Evolutionary conservation across 2,113 vertebrate genomes (phyloP), one percentile per base, ranked within the genome.

Genomic region (Saccopteryx leptura): DNA sequence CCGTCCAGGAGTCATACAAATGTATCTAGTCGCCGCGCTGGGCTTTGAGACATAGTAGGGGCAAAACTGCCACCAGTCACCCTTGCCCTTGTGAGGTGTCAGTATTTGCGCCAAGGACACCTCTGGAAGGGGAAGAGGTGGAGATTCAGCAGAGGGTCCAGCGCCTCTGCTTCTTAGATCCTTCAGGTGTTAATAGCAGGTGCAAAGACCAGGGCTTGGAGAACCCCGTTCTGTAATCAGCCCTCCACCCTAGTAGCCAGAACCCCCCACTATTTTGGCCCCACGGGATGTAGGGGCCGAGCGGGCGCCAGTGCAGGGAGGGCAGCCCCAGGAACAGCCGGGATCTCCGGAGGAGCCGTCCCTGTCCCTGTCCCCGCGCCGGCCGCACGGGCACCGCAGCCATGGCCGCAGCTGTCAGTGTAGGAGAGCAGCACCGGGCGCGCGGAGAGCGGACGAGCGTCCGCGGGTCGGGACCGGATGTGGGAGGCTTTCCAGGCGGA

Each of bases 111-210:
- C 19, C 65, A n/a, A 83, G 60, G 23, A 56, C 61, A 85, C 28
- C 66, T 78, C 18, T n/a, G 19, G 39, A 13, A 39, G 14, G 69
- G n/a, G n/a, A 11, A 58, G 26, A 21, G 19, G 33, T 39, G 48
- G 24, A 21, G 26, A 50, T 56, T 39, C 78, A 6, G 83, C 46
- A 58, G 33, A 66, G 50, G 23, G 14, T 52, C 10, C 21, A 56
- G 66, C 2, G 7, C 52, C 3, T 15, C 4, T 10, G 52, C 24
- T 84, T 31, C 7, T 31, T 50, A 31, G 46, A 81, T 86, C 96
- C 96, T 80, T 88, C 90, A 92, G 93, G 14, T 46, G 96, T 97
- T 92, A 95, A 91, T 15, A 97, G 89, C 98, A 98, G 98, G 98
- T 98, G 98, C 97, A 98, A 85, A 97, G 71, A 31, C 46, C 11